phyloP scores from a whole-genome alignment of 2,113 vertebrate species.

The Hydrochoerus hydrochaeris region DNA sequence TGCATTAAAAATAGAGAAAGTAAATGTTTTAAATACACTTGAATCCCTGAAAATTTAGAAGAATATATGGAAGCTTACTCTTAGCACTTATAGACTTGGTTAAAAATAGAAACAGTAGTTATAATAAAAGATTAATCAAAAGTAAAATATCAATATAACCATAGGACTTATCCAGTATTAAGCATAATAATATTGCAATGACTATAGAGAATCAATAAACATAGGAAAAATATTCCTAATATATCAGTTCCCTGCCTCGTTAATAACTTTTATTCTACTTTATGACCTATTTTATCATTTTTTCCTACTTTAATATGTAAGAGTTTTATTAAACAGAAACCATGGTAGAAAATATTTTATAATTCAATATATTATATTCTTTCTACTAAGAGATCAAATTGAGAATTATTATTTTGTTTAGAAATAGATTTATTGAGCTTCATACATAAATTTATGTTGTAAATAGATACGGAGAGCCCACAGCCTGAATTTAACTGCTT shows the following conservation, averaged over 20 bases:
- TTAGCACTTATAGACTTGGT: background rate
- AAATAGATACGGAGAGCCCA: rapidly evolving
- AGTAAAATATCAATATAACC: background rate
- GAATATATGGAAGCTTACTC: background rate
- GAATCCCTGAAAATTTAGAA: background rate
- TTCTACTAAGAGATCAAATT: background rate
- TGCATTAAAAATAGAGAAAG: background rate
- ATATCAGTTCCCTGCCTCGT: background rate
- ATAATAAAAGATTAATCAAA: background rate
- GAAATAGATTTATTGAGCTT: background rate
- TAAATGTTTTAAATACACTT: background rate
- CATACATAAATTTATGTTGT: background rate
- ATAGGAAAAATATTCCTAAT: background rate
- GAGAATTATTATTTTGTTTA: background rate
- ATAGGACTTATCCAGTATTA: background rate
- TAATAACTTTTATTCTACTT: background rate
- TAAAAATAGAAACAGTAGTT: background rate
- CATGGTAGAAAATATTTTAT: background rate
- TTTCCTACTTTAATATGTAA: background rate
- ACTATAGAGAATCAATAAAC: background rate
- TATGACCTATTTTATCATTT: background rate
- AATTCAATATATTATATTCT: background rate
- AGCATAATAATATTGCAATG: background rate
- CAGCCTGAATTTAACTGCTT: background rate
- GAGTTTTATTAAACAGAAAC: background rate